phyloP scores from a whole-genome alignment of 2,113 vertebrate species.

The Plectropomus leopardus region DNA sequence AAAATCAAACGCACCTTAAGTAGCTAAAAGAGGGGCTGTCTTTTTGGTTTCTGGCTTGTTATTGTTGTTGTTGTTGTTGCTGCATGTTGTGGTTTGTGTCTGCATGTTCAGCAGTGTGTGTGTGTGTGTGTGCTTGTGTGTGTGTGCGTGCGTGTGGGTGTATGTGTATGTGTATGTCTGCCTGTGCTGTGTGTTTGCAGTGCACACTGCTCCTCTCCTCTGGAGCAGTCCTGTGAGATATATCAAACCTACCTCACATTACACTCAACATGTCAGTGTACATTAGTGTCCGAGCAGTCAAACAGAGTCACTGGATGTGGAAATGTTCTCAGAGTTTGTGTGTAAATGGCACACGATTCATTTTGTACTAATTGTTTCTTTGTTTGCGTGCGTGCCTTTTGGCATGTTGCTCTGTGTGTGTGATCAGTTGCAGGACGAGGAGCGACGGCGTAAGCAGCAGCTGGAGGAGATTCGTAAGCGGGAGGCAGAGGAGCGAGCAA shows the following conservation, averaged over 20 bases:
- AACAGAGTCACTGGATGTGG: constrained; percentile 9
- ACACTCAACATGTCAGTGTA: constrained; percentile 23
- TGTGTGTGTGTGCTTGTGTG: constrained; percentile 44
- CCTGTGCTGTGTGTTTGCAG: constrained; percentile 63
- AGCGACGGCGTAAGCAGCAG: constrained; percentile 94
- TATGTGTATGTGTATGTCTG: constrained; percentile 27
- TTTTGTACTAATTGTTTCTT: constrained; percentile 36
- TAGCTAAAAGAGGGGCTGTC: constrained; percentile 5
- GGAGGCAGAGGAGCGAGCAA: constrained; percentile 93
- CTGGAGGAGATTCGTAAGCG: constrained; percentile 95
- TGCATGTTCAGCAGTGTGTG: constrained; percentile 72
- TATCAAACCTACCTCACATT: constrained; percentile 37
- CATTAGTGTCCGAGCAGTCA: constrained; percentile 14
- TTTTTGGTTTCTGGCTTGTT: constrained; percentile 2
- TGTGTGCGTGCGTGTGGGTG: constrained; percentile 12
- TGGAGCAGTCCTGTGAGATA: constrained; percentile 55
- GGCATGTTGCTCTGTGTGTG: constrained; percentile 24
- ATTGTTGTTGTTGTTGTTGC: constrained; percentile 25
- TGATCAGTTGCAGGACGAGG: constrained; percentile 97
- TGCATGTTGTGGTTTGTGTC: constrained; percentile 40
- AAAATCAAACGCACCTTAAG: constrained; percentile 39
- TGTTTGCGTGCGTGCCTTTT: constrained; percentile 29
- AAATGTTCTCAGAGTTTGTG: constrained; percentile 5
- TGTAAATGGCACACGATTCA: not conserved
- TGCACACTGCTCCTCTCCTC: constrained; percentile 67